A percentile compares a stretch with the other conserved stretches of the same genome.
Evolutionary conservation across 2,888 invertebrate genomes (phyloP).

Genomic region (Drosophila birchii): DNA sequence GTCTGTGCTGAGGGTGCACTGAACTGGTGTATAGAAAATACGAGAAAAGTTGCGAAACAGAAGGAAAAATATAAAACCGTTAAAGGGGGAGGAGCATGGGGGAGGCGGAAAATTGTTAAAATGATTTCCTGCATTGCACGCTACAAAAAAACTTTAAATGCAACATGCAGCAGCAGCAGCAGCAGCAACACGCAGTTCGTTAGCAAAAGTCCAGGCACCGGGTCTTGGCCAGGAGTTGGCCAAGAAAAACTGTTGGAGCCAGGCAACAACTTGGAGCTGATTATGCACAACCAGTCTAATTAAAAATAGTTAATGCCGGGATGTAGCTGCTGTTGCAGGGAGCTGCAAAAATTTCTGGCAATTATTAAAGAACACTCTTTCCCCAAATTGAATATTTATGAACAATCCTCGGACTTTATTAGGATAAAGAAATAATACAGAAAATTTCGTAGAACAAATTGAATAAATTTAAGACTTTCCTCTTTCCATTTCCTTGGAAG

Average conservation of each 20-base stretch:
- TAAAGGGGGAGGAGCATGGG: background rate
- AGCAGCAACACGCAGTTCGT: constrained; percentile 62
- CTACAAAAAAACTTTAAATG: constrained; percentile 74
- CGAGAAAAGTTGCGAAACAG: constrained; percentile 35
- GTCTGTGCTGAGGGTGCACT: constrained; percentile 69
- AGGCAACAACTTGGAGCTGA: constrained; percentile 60
- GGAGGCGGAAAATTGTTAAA: constrained; percentile 73
- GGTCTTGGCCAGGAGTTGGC: constrained; percentile 19
- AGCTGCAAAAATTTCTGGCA: constrained; percentile 12
- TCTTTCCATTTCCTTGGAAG: background rate
- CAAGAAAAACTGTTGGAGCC: constrained; percentile 38
- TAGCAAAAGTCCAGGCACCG: constrained; percentile 35
- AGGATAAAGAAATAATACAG: background rate
- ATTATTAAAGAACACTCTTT: constrained; percentile 44
- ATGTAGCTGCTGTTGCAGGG: constrained; percentile 22
- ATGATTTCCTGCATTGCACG: constrained; percentile 78
- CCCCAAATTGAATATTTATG: constrained; percentile 28
- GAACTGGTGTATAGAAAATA: constrained; percentile 63
- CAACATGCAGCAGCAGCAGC: constrained; percentile 64
- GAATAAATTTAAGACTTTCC: constrained; percentile 1
- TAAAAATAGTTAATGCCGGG: constrained; percentile 70
- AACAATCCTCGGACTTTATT: background rate
- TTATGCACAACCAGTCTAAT: constrained; percentile 71
- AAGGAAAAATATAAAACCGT: constrained; percentile 27
- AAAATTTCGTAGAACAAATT: constrained; percentile 4